These are phyloP conservation scores for Pseudorasbora parva DNA, from an alignment of 2,113 vertebrate genomes.

Conservation along the genomic window DNA sequence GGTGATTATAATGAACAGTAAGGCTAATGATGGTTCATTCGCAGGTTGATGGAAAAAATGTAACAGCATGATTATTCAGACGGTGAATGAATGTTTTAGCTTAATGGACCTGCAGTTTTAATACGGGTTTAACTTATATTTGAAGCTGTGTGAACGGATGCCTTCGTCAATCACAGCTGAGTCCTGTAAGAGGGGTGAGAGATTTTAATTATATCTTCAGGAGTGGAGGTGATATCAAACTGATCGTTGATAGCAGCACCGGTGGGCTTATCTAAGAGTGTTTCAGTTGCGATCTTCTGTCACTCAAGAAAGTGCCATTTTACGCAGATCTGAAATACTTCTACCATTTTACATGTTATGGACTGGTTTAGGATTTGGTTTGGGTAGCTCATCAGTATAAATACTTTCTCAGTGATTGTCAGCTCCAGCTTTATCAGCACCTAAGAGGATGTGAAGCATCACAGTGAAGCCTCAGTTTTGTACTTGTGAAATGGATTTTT, in stretches of 20 bases:
- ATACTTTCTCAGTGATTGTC: background rate
- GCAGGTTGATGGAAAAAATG: slow-evolving; percentile 25
- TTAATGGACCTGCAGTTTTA: background rate
- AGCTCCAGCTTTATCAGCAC: slow-evolving; percentile 18
- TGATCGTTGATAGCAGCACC: slow-evolving; percentile 24
- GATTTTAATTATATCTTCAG: slow-evolving; percentile 44
- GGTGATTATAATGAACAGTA: slow-evolving; percentile 17
- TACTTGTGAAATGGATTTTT: slow-evolving; percentile 31
- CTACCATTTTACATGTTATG: background rate
- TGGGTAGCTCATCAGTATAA: background rate
- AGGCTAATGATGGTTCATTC: slow-evolving; percentile 16
- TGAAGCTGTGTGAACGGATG: background rate
- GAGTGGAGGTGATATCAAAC: slow-evolving; percentile 17
- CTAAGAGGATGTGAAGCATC: slow-evolving; percentile 21
- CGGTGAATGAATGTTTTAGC: background rate
- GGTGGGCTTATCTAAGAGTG: slow-evolving; percentile 20
- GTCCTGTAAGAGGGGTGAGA: background rate
- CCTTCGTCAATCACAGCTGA: background rate
- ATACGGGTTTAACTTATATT: slow-evolving; percentile 11
- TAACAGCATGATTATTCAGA: slow-evolving; percentile 26
- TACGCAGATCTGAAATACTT: background rate
- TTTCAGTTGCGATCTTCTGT: background rate
- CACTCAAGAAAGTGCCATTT: background rate
- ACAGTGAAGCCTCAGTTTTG: slow-evolving; percentile 26
- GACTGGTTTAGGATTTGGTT: background rate